Evolutionary conservation across 2,888 invertebrate genomes (phyloP).

Genomic region (Eupeodes latifasciatus): DNA sequence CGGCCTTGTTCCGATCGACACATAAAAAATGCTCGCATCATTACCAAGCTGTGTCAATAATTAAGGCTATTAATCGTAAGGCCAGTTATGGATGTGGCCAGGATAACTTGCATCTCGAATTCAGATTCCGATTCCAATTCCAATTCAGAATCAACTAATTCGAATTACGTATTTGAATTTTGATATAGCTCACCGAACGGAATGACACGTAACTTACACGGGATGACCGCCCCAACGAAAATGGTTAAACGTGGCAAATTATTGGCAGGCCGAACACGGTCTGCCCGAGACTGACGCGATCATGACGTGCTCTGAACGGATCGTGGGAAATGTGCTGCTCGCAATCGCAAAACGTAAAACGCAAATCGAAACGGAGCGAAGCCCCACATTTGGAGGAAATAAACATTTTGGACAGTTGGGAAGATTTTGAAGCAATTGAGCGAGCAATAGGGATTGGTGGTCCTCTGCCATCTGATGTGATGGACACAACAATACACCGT

Average conservation of each 20-base stretch:
- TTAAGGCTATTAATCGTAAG: constrained; percentile 75
- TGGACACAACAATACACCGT: constrained; percentile 72
- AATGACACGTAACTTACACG: constrained; percentile 30
- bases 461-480: constrained; percentile 69
- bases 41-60: constrained; percentile 76
- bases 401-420: constrained; percentile 70
- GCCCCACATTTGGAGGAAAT: constrained; percentile 66
- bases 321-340: constrained; percentile 68
- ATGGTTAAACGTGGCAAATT: constrained; percentile 71
- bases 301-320: constrained; percentile 33
- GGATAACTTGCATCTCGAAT: constrained; percentile 13
- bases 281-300: background rate
- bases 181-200: constrained; percentile 36
- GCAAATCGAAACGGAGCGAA: constrained; percentile 23
- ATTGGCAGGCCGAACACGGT: constrained; percentile 56
- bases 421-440: constrained; percentile 68
- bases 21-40: constrained; percentile 75
- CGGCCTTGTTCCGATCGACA: constrained; percentile 76
- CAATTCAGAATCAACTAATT: background rate
- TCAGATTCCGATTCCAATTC: background rate
- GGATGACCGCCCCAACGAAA: constrained; percentile 57
- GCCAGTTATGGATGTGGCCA: constrained; percentile 59
- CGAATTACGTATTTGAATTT: constrained; percentile 9
- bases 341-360: background rate
- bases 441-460: constrained; percentile 49